Evolutionary conservation across 2,888 invertebrate genomes (phyloP).

Genomic region (Agapostemon virescens): DNA sequence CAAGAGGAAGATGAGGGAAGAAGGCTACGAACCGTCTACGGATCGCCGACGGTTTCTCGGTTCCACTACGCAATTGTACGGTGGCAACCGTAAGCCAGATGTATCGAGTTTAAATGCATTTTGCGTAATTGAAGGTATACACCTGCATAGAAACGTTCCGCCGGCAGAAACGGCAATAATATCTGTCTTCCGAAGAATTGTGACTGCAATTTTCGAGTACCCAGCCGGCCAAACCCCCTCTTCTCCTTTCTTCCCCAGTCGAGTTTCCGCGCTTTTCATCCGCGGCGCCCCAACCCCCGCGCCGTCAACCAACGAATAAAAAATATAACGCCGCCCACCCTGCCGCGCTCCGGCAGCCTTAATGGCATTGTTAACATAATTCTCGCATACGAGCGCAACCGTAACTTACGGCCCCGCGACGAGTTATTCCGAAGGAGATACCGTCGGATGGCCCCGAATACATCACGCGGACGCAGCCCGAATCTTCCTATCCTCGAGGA

Average conservation of each 20-base stretch:
- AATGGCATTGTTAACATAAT: constrained; percentile 72
- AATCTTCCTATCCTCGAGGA: constrained; percentile 6
- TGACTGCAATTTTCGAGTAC: constrained; percentile 75
- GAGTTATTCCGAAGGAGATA: constrained; percentile 60
- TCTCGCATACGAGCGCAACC: constrained; percentile 59
- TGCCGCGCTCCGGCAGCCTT: constrained; percentile 64
- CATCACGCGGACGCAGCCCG: constrained; percentile 39
- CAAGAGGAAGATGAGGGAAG: not conserved
- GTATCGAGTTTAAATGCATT: constrained; percentile 73
- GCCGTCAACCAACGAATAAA: constrained; percentile 43
- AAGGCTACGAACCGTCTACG: constrained; percentile 7
- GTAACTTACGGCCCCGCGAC: constrained; percentile 54
- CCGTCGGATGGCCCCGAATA: constrained; percentile 40
- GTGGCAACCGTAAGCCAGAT: constrained; percentile 50
- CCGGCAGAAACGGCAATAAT: constrained; percentile 70
- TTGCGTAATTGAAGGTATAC: constrained; percentile 73
- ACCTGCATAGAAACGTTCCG: constrained; percentile 66
- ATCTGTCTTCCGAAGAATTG: constrained; percentile 76
- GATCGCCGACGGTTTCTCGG: not conserved
- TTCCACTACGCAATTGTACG: not conserved
- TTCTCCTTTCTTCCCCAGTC: not conserved
- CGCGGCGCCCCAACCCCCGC: not conserved
- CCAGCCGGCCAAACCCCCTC: constrained; percentile 26
- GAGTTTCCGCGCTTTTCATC: not conserved
- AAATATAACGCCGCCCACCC: constrained; percentile 63